Conservation (phyloP, 2,113 vertebrate species). For the Melanotaenia duboulayi region DNA sequence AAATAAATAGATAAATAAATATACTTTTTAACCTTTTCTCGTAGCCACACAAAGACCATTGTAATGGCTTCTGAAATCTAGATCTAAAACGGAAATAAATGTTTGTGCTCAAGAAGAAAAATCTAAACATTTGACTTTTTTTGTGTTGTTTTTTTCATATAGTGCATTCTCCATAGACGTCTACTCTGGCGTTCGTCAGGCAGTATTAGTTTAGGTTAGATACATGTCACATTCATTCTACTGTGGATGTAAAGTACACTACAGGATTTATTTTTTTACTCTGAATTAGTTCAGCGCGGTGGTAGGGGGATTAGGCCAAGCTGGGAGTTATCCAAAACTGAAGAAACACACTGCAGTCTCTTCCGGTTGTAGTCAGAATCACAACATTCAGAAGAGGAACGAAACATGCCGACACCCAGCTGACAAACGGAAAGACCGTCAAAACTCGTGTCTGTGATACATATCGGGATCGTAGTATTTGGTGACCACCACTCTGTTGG, state of each 20-base stretch:
- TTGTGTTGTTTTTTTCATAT: conserved; percentile 37
- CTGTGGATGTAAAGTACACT: conserved; percentile 39
- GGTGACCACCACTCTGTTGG: conserved; percentile 85
- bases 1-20: conserved; percentile 49
- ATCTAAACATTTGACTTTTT: conserved; percentile 48
- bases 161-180: conserved; percentile 44
- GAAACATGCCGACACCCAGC: conserved; percentile 1
- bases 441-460: conserved; percentile 85
- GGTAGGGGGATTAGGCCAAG: conserved; percentile 29
- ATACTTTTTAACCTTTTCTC: neutral
- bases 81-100: conserved; percentile 19
- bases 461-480: conserved; percentile 84
- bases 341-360: conserved; percentile 39
- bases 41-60: conserved; percentile 6
- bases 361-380: conserved; percentile 27
- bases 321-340: conserved; percentile 37
- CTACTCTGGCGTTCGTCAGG: conserved; percentile 51
- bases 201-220: conserved; percentile 55
- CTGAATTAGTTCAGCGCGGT: conserved; percentile 26
- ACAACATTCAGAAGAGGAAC: conserved; percentile 46
- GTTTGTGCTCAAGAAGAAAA: conserved; percentile 63
- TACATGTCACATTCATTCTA: conserved; percentile 53
- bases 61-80: conserved; percentile 19
- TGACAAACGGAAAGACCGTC: conserved; percentile 37
- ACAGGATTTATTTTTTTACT: conserved; percentile 14